phyloP scores from a whole-genome alignment of 2,797 vertebrate genomes.

The Gymnothorax javanicus region DNA sequence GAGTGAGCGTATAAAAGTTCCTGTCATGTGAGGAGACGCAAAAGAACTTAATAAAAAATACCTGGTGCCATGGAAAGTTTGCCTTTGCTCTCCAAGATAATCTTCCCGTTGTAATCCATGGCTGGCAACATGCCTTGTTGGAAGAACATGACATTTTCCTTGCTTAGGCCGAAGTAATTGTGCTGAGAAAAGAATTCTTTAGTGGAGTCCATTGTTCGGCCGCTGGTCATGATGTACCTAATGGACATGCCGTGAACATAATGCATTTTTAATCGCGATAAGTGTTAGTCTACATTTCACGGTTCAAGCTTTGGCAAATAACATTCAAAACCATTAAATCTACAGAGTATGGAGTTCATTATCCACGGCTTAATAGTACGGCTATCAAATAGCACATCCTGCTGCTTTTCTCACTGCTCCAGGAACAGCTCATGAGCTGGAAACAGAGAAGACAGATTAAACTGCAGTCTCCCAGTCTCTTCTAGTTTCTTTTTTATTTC shows the following conservation, averaged over 20 bases:
- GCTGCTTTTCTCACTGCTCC: neutral
- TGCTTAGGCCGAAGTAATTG: constrained; percentile 84
- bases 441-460: neutral
- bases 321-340: neutral
- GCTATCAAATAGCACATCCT: neutral
- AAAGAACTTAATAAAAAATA: constrained; percentile 47
- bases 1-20: neutral
- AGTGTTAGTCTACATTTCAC: neutral
- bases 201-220: constrained; percentile 89
- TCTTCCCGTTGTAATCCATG: constrained; percentile 87
- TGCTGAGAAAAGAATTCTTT: constrained; percentile 84
- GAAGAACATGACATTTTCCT: constrained; percentile 87
- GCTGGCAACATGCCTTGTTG: constrained; percentile 98
- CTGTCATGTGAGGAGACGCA: neutral
- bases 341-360: neutral
- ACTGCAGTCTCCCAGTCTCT: too few relatives aligned
- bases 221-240: constrained; percentile 99
- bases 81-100: constrained; percentile 89
- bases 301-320: neutral
- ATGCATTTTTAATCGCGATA: neutral
- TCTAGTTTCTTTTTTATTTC: too few relatives aligned
- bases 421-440: neutral
- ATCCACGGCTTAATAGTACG: neutral
- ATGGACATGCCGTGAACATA: constrained; percentile 15
- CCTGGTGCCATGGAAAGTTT: constrained; percentile 95